These are phyloP conservation scores for Strigops habroptila DNA, from an alignment of 2,113 vertebrate species.

Conservation along the genomic window DNA sequence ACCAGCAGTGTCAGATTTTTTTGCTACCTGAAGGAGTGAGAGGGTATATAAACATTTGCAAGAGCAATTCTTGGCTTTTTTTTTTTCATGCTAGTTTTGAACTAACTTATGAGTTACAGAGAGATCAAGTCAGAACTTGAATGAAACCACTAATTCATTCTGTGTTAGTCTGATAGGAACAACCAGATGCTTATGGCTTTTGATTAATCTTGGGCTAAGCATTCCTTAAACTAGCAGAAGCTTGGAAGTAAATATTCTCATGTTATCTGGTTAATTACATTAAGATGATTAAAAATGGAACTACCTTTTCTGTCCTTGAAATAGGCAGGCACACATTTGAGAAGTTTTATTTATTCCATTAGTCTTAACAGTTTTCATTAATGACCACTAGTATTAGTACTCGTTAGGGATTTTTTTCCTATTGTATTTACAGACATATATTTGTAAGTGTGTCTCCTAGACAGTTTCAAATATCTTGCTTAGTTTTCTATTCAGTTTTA, in stretches of 20 bases:
- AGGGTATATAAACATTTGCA: neutral
- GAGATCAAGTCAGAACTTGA: neutral
- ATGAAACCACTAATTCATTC: neutral
- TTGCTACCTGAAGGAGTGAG: neutral
- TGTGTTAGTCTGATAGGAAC: neutral
- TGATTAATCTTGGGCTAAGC: neutral
- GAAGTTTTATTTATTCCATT: neutral
- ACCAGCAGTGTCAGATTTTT: neutral
- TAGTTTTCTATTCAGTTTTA: neutral
- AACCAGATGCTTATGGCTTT: neutral
- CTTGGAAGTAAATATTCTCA: neutral
- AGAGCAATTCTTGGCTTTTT: neutral
- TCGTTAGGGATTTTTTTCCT: neutral
- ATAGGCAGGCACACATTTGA: neutral
- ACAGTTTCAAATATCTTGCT: neutral
- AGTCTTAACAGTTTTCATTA: neutral
- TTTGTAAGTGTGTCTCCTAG: neutral
- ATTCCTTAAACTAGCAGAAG: neutral
- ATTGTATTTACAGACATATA: neutral
- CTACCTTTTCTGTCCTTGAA: neutral
- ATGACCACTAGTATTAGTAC: neutral
- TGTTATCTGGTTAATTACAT: neutral
- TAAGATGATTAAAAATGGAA: neutral
- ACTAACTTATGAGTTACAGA: neutral
- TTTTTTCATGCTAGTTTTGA: neutral